Conservation (phyloP, 2,113 vertebrate genomes). For the Nipponia nippon region DNA sequence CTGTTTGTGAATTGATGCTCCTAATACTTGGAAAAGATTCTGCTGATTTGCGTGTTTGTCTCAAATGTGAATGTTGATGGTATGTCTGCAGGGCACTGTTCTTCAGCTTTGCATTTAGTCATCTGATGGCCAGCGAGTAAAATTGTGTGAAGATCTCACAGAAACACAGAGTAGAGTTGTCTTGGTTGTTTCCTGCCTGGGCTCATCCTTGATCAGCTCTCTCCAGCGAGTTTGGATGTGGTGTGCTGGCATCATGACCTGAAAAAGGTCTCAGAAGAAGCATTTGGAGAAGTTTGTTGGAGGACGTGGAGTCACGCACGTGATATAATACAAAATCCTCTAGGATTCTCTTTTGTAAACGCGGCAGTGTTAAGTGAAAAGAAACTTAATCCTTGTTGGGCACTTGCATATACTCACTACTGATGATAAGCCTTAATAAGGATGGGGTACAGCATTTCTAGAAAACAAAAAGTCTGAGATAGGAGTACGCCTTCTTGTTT, state of each 20-base stretch:
- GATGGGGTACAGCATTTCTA: not conserved
- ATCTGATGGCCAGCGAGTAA: not conserved
- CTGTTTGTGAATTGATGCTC: not conserved
- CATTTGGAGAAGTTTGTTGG: not conserved
- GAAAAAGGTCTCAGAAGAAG: not conserved
- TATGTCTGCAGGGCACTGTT: not conserved
- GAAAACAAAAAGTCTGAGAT: not conserved
- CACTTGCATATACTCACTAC: not conserved
- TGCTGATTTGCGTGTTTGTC: not conserved
- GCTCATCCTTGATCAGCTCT: not conserved
- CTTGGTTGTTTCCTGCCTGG: not conserved
- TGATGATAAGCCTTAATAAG: not conserved
- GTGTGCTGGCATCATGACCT: not conserved
- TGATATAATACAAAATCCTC: not conserved
- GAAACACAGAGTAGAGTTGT: not conserved
- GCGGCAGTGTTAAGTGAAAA: not conserved
- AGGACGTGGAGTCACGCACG: not conserved
- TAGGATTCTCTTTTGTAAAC: not conserved
- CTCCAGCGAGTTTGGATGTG: not conserved
- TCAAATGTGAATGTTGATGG: not conserved
- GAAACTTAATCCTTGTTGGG: not conserved
- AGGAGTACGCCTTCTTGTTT: not conserved
- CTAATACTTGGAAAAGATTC: not conserved
- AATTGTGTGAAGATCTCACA: not conserved
- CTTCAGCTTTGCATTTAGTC: not conserved